phyloP scores from a whole-genome alignment of 2,888 invertebrate species.

The Tenthredo livida region DNA sequence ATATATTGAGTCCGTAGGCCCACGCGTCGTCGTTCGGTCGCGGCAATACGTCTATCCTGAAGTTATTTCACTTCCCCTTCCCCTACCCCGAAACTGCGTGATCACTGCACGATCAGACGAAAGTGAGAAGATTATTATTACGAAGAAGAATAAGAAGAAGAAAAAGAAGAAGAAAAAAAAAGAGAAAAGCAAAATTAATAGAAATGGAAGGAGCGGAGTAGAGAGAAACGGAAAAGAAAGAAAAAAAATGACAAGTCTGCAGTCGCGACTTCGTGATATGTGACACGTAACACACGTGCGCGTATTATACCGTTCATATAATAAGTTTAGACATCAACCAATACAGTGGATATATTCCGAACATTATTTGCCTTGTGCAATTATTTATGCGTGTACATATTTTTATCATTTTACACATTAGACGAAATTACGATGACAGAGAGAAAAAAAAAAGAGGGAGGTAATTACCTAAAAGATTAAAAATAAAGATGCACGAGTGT shows the following conservation, averaged over 20 bases:
- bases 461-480: no score
- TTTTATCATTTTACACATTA: neutral
- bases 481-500: no score
- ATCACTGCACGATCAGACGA: neutral
- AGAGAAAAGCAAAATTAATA: neutral
- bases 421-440: neutral
- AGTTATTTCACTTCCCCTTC: neutral
- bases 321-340: neutral
- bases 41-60: neutral
- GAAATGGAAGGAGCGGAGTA: neutral
- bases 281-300: neutral
- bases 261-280: neutral
- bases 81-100: neutral
- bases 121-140: neutral
- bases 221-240: slow-evolving; percentile 10
- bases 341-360: neutral
- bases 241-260: neutral
- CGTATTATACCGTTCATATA: neutral
- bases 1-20: slow-evolving; percentile 65
- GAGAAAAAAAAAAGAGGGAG: no score
- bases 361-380: neutral
- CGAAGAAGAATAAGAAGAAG: neutral
- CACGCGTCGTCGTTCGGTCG: slow-evolving; percentile 28
- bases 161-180: neutral
- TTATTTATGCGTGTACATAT: neutral